These are phyloP conservation scores for Leptinotarsa texana DNA, from an alignment of 1,140 invertebrate genomes.

Conservation along the genomic window DNA sequence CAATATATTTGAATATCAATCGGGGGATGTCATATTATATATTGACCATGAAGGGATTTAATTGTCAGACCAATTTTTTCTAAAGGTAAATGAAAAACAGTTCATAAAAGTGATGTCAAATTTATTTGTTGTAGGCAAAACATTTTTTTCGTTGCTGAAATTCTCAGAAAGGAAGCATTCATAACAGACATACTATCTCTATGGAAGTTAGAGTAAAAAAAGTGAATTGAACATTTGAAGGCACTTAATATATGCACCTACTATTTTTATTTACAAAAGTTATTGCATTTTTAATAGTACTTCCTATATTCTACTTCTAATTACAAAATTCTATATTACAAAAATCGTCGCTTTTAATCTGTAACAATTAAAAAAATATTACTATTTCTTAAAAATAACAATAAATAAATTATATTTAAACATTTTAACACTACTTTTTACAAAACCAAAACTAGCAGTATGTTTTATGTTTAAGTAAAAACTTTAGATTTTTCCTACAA, in stretches of 20 bases:
- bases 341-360: slow-evolving; percentile 21
- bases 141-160: neutral
- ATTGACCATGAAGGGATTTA: too few species aligned
- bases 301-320: slow-evolving; percentile 20
- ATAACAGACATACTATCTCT: slow-evolving; percentile 1
- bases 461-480: slow-evolving; percentile 1
- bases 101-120: neutral
- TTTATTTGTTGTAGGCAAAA: slow-evolving; percentile 8
- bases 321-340: slow-evolving; percentile 26
- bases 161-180: slow-evolving; percentile 2
- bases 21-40: too few species aligned
- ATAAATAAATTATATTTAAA: slow-evolving; percentile 31
- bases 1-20: too few species aligned
- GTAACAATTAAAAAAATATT: slow-evolving; percentile 29
- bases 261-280: slow-evolving; percentile 25
- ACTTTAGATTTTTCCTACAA: neutral
- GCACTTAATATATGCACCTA: slow-evolving; percentile 28
- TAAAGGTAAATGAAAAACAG: neutral
- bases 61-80: too few species aligned
- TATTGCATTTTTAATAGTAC: slow-evolving; percentile 26
- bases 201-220: slow-evolving; percentile 5
- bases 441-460: slow-evolving; percentile 18
- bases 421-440: slow-evolving; percentile 27
- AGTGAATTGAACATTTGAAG: slow-evolving; percentile 20
- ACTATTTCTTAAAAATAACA: slow-evolving; percentile 31